Conservation (phyloP, 1,140 invertebrate genomes). For the Pollicipes pollicipes region DNA sequence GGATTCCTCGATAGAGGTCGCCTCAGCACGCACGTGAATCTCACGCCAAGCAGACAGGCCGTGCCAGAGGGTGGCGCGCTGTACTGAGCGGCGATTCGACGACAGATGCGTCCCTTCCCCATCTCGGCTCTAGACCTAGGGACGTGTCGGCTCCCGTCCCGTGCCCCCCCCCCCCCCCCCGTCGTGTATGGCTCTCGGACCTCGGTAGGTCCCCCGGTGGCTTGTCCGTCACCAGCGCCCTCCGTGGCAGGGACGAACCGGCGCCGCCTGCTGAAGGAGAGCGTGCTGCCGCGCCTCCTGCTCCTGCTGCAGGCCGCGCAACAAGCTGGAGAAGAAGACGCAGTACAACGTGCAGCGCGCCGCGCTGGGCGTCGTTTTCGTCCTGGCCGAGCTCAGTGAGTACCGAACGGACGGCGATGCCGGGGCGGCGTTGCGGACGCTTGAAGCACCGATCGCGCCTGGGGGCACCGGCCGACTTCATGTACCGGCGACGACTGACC, state of each 20-base stretch:
- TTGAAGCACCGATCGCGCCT: conserved; percentile 8
- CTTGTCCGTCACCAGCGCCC: conserved; percentile 10
- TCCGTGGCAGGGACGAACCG: conserved; percentile 32
- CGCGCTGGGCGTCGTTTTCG: conserved; percentile 39
- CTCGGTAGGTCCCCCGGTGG: conserved; percentile 13
- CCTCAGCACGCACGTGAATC: too few species aligned
- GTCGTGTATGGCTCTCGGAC: too few species aligned
- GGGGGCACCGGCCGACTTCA: too few species aligned
- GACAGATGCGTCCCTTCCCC: too few species aligned
- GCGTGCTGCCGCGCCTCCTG: conserved; percentile 35
- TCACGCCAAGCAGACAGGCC: too few species aligned
- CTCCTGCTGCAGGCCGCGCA: conserved; percentile 45
- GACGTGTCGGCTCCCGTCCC: too few species aligned
- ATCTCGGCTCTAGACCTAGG: too few species aligned
- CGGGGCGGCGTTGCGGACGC: not conserved
- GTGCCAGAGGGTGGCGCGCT: too few species aligned
- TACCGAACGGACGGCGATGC: conserved; percentile 17
- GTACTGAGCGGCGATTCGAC: too few species aligned
- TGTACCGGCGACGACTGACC: too few species aligned
- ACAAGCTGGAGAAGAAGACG: conserved; percentile 41
- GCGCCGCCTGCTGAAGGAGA: conserved; percentile 41
- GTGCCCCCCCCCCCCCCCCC: too few species aligned
- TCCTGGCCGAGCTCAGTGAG: conserved; percentile 42
- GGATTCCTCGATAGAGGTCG: too few species aligned
- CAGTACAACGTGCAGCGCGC: conserved; percentile 40